These are phyloP conservation scores for Zoanthus solanderi DNA, from an alignment of 92 coral and sea anemone species.

Conservation along the genomic window DNA sequence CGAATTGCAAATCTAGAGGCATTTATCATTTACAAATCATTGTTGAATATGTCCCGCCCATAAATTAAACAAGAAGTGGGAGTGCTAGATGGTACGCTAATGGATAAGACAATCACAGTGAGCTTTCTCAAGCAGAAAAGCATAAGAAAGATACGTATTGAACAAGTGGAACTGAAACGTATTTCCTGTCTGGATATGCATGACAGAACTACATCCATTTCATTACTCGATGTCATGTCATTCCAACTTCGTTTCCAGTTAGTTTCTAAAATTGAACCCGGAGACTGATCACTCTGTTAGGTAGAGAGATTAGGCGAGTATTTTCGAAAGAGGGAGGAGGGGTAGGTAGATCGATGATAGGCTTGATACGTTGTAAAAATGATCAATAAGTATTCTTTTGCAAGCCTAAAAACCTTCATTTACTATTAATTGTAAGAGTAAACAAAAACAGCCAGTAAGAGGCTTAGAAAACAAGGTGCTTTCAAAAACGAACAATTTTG, in stretches of 20 bases:
- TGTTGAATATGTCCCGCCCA: conserved; percentile 47
- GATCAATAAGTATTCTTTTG: too few species aligned
- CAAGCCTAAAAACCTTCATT: too few species aligned
- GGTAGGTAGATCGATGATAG: neutral
- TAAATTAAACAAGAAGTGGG: conserved; percentile 30
- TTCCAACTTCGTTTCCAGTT: too few species aligned
- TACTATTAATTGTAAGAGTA: too few species aligned
- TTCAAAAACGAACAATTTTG: neutral
- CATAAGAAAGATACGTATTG: neutral
- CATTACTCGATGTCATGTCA: too few species aligned
- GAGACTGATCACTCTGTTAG: too few species aligned
- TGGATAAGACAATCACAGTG: conserved; percentile 20
- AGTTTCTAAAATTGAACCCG: too few species aligned
- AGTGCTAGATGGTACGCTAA: neutral
- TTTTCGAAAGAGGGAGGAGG: neutral
- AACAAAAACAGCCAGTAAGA: neutral
- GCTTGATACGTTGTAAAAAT: neutral
- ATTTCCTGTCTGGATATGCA: conserved; percentile 6
- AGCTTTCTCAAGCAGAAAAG: conserved; percentile 20
- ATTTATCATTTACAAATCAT: conserved; percentile 23
- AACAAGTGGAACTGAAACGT: neutral
- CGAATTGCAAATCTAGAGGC: conserved; percentile 17
- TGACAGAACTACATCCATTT: neutral
- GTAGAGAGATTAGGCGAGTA: too few species aligned
- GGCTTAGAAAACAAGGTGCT: neutral